These are phyloP conservation scores for Liolophura sinensis DNA, from an alignment of 1,140 invertebrate species.

Conservation along the genomic window DNA sequence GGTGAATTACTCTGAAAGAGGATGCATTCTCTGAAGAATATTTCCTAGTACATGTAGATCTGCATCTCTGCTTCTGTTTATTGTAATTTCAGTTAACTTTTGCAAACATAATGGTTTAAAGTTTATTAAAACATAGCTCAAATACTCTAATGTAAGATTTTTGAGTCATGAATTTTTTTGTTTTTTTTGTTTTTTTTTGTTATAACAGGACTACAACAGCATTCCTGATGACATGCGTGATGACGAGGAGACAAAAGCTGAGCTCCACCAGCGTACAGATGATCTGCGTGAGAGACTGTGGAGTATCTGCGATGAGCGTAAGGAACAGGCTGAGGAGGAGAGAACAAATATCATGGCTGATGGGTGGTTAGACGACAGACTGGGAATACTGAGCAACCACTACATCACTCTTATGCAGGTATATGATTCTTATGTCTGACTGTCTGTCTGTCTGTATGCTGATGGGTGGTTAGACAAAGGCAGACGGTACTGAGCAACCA, in stretches of 20 bases:
- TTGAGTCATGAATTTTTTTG: too few species aligned
- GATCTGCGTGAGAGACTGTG: slow-evolving; percentile 57
- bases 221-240: slow-evolving; percentile 58
- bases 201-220: slow-evolving; percentile 53
- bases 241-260: slow-evolving; percentile 56
- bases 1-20: too few species aligned
- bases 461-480: too few species aligned
- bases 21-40: too few species aligned
- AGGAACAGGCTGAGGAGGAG: slow-evolving; percentile 57
- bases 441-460: too few species aligned
- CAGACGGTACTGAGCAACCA: too few species aligned
- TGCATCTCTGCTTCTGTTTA: too few species aligned
- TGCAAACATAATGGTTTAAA: too few species aligned
- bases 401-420: slow-evolving; percentile 58
- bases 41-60: too few species aligned
- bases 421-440: neutral
- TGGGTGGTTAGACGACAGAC: slow-evolving; percentile 57
- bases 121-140: too few species aligned
- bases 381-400: slow-evolving; percentile 56
- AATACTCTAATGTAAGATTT: too few species aligned
- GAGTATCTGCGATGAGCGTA: slow-evolving; percentile 57
- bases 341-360: slow-evolving; percentile 50
- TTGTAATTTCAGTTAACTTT: too few species aligned
- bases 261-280: slow-evolving; percentile 58
- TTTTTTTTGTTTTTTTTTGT: slow-evolving; percentile 8